Evolutionary conservation across 2,113 vertebrate genomes (phyloP).

Genomic region (Chlamydotis undulata): DNA sequence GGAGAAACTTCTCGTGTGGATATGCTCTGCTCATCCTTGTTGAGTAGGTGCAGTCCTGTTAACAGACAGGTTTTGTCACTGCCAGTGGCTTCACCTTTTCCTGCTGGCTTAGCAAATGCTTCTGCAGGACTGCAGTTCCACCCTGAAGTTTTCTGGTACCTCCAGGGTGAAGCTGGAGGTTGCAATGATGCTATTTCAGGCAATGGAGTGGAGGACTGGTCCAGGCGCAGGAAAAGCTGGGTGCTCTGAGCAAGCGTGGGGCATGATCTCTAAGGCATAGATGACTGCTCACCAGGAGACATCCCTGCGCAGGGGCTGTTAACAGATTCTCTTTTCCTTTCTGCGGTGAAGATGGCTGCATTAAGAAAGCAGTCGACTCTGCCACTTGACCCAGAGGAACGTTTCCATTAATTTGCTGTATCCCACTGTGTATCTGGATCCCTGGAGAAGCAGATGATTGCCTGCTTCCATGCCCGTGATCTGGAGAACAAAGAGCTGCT

Average conservation of each 20-base stretch:
- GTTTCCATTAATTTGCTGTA: not conserved
- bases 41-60: not conserved
- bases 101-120: not conserved
- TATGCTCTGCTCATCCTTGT: not conserved
- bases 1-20: not conserved
- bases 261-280: not conserved
- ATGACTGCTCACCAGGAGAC: not conserved
- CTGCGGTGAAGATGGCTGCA: not conserved
- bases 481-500: not conserved
- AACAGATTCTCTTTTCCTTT: not conserved
- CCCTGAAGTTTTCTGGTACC: not conserved
- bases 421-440: not conserved
- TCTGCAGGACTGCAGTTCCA: not conserved
- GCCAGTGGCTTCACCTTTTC: not conserved
- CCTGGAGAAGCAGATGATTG: not conserved
- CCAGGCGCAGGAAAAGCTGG: not conserved
- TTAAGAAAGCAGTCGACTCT: not conserved
- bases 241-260: not conserved
- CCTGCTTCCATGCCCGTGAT: not conserved
- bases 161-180: not conserved
- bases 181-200: not conserved
- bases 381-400: slow-evolving; percentile 40
- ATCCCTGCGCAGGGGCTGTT: not conserved
- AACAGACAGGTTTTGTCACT: not conserved
- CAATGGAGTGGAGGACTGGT: not conserved